Conservation (phyloP, 2,888 invertebrate genomes). For the Gasteruption jaculator region DNA sequence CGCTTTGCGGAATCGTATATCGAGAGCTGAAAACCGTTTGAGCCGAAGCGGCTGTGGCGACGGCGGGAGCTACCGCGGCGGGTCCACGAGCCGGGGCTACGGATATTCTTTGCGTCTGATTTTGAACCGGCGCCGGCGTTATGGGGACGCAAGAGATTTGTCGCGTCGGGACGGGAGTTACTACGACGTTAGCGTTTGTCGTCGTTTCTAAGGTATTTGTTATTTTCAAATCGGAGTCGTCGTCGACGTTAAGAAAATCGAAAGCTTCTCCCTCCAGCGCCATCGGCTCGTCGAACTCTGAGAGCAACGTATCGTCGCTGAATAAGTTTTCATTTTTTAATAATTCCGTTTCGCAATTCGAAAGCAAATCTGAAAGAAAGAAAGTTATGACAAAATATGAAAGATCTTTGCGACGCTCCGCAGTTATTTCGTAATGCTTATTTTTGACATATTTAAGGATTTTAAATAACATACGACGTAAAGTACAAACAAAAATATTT, state of each 20-base stretch:
- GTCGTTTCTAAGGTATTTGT: conserved; percentile 24
- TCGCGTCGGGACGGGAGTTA: conserved; percentile 20
- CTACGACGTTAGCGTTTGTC: conserved; percentile 26
- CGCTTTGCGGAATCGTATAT: conserved; percentile 41
- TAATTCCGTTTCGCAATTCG: conserved; percentile 65
- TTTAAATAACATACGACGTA: no score
- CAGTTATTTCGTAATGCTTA: no score
- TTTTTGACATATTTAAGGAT: no score
- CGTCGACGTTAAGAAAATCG: conserved; percentile 49
- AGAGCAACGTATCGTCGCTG: conserved; percentile 54
- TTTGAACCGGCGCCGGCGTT: conserved; percentile 19
- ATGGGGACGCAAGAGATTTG: no score
- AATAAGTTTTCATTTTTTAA: conserved; percentile 56
- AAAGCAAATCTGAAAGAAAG: conserved; percentile 62
- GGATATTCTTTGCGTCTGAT: conserved; percentile 21
- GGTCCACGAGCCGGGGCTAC: conserved; percentile 27
- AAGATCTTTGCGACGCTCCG: no score
- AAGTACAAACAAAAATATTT: no score
- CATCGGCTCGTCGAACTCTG: conserved; percentile 53
- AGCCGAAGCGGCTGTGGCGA: conserved; percentile 35
- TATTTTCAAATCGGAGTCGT: conserved; percentile 25
- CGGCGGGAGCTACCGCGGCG: conserved; percentile 36
- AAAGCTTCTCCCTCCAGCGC: conserved; percentile 53
- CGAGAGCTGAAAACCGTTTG: conserved; percentile 41
- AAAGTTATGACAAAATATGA: conserved; percentile 5